phyloP scores from a whole-genome alignment of 2,113 vertebrate species.

The Ctenodactylus gundi region DNA sequence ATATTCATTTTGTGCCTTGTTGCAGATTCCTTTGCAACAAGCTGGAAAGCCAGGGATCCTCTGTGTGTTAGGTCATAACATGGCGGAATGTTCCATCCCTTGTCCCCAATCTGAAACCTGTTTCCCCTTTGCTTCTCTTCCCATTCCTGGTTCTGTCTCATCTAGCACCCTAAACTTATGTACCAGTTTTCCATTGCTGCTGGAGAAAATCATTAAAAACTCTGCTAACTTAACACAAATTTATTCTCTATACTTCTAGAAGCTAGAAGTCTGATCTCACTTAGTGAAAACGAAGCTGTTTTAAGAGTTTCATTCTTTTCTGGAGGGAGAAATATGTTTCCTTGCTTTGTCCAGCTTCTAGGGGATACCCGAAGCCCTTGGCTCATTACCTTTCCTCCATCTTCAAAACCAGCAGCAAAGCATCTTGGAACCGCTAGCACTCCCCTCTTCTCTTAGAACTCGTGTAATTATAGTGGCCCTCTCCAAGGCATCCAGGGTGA shows the following conservation, averaged over 20 bases:
- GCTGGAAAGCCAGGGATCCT: background rate
- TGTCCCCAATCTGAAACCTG: background rate
- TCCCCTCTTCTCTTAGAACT: background rate
- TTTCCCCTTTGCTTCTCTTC: background rate
- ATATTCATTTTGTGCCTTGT: background rate
- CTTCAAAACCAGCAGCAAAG: background rate
- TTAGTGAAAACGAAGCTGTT: background rate
- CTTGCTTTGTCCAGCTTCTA: background rate
- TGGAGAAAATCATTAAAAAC: background rate
- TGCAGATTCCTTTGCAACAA: background rate
- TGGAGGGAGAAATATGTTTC: background rate
- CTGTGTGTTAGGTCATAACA: accelerated
- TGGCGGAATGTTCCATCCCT: background rate
- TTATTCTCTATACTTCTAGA: background rate
- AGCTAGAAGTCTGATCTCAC: background rate
- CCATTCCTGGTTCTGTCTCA: background rate
- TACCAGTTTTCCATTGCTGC: background rate
- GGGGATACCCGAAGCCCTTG: background rate
- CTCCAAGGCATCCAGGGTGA: background rate
- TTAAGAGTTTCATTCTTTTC: background rate
- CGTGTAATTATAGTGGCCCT: background rate
- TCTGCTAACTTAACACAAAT: background rate
- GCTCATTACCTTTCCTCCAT: background rate
- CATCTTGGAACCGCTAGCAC: background rate
- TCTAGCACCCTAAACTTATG: background rate